Conservation (phyloP, 2,888 invertebrate species). For the Lycocerus yunnanus region DNA sequence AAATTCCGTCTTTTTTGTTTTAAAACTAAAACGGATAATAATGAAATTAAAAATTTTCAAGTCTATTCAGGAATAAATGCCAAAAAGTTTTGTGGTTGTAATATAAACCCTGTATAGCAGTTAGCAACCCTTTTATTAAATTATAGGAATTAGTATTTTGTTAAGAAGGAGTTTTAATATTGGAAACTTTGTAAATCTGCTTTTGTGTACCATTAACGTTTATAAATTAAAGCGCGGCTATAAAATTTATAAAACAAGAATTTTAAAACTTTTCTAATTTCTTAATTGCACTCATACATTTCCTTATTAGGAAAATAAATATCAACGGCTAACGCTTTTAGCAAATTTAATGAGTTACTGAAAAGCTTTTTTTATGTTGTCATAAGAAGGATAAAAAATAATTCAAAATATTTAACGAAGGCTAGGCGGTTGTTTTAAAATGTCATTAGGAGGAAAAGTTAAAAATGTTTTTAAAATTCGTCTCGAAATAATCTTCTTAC, state of each 20-base stretch:
- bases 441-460: neutral
- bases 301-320: neutral
- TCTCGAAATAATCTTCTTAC: constrained; percentile 17
- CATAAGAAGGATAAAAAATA: neutral
- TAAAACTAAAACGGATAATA: neutral
- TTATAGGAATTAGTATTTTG: constrained; percentile 27
- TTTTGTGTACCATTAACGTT: constrained; percentile 6
- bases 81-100: constrained; percentile 36
- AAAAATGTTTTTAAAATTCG: neutral
- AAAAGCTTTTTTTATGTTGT: neutral
- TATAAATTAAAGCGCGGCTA: constrained; percentile 2
- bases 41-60: neutral
- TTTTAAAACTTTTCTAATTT: neutral
- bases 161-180: constrained; percentile 27
- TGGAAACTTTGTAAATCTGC: constrained; percentile 20
- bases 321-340: neutral
- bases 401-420: neutral
- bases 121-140: constrained; percentile 35
- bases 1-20: neutral
- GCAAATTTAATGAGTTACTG: neutral
- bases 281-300: neutral
- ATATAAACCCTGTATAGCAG: constrained; percentile 31
- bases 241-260: neutral
- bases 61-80: constrained; percentile 29
- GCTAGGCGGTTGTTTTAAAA: neutral